phyloP scores from a whole-genome alignment of 2,113 vertebrate species.

The Xiphorhynchus elegans region DNA sequence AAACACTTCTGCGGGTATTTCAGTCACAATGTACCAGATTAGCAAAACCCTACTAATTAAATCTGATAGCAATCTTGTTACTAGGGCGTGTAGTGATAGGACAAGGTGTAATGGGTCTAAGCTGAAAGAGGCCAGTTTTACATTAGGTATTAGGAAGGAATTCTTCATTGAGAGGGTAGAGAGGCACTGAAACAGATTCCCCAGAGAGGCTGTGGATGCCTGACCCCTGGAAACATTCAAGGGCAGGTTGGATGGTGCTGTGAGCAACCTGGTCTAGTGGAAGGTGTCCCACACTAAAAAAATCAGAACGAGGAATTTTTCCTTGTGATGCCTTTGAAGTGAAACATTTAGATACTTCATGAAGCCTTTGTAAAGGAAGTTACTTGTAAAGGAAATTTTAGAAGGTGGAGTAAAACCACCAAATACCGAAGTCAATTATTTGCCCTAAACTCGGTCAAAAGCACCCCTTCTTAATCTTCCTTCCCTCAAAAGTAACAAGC shows the following conservation, averaged over 20 bases:
- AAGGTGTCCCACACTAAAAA: neutral
- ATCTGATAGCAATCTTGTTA: neutral
- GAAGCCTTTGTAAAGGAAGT: neutral
- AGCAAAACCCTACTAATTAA: neutral
- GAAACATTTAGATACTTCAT: neutral
- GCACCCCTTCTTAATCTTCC: neutral
- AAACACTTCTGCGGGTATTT: neutral
- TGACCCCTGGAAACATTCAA: neutral
- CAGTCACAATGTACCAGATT: neutral
- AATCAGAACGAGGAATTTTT: neutral
- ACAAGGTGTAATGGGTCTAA: neutral
- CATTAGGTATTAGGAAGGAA: neutral
- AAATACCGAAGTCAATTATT: neutral
- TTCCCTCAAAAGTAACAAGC: neutral
- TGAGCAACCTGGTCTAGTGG: rapidly evolving
- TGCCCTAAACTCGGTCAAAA: neutral
- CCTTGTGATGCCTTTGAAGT: neutral
- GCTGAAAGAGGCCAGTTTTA: neutral
- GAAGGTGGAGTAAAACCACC: neutral
- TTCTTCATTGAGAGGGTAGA: neutral
- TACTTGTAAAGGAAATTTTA: neutral
- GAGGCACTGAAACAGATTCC: neutral
- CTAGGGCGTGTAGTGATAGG: neutral
- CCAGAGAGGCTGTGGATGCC: neutral
- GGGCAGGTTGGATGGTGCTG: neutral